Percentiles rank a stretch among this genome's conserved stretches.
Conservation (phyloP, 2,113 vertebrate genomes). For the Pelusios castaneus region DNA sequence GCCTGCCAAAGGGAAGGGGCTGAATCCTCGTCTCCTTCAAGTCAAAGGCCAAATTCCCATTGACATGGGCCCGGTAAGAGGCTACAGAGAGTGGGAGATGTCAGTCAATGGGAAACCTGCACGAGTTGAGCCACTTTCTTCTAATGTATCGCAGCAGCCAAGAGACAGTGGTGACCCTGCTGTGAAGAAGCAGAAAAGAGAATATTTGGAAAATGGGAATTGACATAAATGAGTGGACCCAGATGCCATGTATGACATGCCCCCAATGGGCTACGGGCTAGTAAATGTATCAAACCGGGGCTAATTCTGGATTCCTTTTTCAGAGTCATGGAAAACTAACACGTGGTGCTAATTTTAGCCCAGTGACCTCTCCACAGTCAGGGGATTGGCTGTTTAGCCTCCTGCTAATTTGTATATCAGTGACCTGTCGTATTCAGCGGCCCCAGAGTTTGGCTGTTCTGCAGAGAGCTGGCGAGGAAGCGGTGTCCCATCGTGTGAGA, state of each 20-base stretch:
- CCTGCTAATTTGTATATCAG: neutral
- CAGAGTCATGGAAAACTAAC: neutral
- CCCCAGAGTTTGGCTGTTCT: neutral
- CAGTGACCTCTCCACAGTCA: neutral
- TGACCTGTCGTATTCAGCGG: neutral
- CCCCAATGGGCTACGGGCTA: conserved; percentile 1
- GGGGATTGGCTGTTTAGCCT: neutral
- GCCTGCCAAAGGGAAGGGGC: neutral
- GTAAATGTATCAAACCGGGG: conserved; percentile 1
- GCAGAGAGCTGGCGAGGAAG: neutral
- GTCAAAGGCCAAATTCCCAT: neutral
- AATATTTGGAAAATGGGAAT: neutral
- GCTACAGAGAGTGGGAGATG: neutral
- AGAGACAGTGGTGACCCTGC: too few relatives aligned
- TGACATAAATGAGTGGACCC: neutral
- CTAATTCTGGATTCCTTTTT: conserved; percentile 36
- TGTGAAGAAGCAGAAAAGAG: too few relatives aligned
- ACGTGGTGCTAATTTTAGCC: neutral
- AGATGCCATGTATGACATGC: neutral
- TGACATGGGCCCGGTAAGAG: neutral
- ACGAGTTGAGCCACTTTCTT: neutral
- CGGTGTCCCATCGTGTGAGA: neutral
- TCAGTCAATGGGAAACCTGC: neutral
- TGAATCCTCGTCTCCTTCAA: neutral
- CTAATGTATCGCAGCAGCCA: neutral